phyloP scores from a whole-genome alignment of 2,888 invertebrate species.

The Drosophila kokeensis region DNA sequence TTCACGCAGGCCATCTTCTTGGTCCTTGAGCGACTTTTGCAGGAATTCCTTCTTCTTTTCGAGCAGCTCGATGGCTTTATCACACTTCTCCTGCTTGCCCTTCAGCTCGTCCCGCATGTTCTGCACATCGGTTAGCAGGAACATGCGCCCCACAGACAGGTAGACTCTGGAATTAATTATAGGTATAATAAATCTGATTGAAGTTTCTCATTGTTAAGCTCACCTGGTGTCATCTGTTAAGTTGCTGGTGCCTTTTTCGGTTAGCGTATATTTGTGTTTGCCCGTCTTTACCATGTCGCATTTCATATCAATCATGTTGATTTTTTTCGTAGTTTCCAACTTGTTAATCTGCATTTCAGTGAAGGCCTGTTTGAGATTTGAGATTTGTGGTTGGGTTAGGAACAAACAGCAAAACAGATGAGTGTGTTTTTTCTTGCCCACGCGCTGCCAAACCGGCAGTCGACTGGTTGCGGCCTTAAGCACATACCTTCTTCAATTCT shows the following conservation, averaged over 20 bases:
- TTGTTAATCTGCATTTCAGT: conserved; percentile 92
- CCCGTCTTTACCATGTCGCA: conserved; percentile 90
- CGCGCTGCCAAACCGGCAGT: conserved; percentile 37
- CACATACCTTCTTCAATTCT: conserved; percentile 84
- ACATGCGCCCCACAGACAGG: conserved; percentile 91
- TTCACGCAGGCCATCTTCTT: conserved; percentile 93
- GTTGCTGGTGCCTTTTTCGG: conserved; percentile 86
- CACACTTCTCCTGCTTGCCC: conserved; percentile 86
- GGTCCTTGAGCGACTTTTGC: conserved; percentile 91
- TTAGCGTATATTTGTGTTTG: conserved; percentile 90
- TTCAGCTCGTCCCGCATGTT: conserved; percentile 88
- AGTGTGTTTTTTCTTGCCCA: conserved; percentile 37
- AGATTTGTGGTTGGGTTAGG: conserved; percentile 14
- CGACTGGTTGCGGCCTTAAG: background rate
- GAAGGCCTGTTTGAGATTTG: conserved; percentile 87
- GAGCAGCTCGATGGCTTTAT: conserved; percentile 89
- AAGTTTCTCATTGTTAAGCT: background rate
- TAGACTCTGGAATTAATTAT: conserved; percentile 77
- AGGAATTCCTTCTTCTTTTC: conserved; percentile 91
- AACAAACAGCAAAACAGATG: conserved; percentile 14
- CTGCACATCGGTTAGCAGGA: conserved; percentile 88
- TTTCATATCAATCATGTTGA: conserved; percentile 90
- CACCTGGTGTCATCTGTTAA: conserved; percentile 83
- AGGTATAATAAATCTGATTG: background rate
- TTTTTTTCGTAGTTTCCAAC: conserved; percentile 91